Evolutionary conservation across 2,888 invertebrate genomes (phyloP).

Genomic region (Drosophila eohydei): DNA sequence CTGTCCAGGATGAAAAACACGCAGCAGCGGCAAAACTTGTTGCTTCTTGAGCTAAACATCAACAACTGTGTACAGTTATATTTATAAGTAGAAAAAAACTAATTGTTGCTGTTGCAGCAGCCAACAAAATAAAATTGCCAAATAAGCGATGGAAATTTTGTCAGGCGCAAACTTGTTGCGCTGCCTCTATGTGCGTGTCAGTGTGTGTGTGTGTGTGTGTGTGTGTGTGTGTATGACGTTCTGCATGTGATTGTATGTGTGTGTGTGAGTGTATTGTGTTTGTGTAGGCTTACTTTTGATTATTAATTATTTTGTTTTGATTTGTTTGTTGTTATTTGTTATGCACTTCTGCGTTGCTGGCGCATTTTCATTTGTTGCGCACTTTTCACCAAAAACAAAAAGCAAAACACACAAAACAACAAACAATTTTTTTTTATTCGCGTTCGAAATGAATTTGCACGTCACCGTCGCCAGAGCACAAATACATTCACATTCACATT

Average conservation of each 20-base stretch:
- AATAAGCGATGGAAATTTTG: conserved; percentile 71
- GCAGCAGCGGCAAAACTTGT: conserved; percentile 39
- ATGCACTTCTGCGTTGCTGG: conserved; percentile 20
- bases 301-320: conserved; percentile 48
- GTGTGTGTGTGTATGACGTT: conserved; percentile 16
- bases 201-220: conserved; percentile 22
- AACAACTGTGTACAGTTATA: conserved; percentile 4
- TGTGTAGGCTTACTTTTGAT: conserved; percentile 64
- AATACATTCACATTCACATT: conserved; percentile 3
- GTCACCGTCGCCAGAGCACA: conserved; percentile 52
- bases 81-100: background rate
- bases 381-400: conserved; percentile 54
- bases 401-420: conserved; percentile 50
- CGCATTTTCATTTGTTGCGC: conserved; percentile 54
- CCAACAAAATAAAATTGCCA: conserved; percentile 52
- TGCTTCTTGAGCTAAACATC: conserved; percentile 33
- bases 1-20: conserved; percentile 19
- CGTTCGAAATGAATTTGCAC: conserved; percentile 61
- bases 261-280: conserved; percentile 20
- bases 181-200: conserved; percentile 21
- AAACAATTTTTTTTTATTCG: conserved; percentile 43
- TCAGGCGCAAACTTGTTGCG: conserved; percentile 74
- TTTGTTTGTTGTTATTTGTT: conserved; percentile 21
- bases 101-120: conserved; percentile 29
- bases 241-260: conserved; percentile 7